Evolutionary conservation across 2,888 invertebrate species (phyloP).

Genomic region (Tridacna gigas): DNA sequence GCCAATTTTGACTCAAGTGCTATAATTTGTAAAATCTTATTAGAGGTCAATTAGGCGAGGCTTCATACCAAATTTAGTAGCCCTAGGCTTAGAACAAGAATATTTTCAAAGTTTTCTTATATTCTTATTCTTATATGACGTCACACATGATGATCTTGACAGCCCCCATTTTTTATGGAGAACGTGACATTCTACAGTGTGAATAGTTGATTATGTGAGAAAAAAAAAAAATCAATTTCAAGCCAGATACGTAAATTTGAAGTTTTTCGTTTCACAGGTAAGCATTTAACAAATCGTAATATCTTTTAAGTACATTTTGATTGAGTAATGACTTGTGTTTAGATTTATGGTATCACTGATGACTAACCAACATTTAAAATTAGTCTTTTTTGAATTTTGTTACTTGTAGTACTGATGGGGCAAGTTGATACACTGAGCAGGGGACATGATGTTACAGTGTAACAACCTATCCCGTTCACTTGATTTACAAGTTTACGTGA

Average conservation of each 20-base stretch:
- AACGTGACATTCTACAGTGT: neutral
- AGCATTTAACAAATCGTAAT: neutral
- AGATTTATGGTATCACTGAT: neutral
- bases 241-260: neutral
- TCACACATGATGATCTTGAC: neutral
- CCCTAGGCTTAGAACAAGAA: too few species aligned
- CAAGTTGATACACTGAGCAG: slow-evolving; percentile 40
- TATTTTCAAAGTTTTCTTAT: too few species aligned
- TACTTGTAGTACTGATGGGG: slow-evolving; percentile 29
- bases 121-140: neutral
- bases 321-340: slow-evolving; percentile 24
- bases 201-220: neutral
- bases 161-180: neutral
- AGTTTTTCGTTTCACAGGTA: neutral
- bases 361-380: slow-evolving; percentile 11
- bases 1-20: too few species aligned
- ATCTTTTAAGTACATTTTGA: slow-evolving; percentile 25
- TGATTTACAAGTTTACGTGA: slow-evolving; percentile 10
- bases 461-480: slow-evolving; percentile 36
- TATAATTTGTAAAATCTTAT: too few species aligned
- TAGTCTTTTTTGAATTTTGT: slow-evolving; percentile 21
- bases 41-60: too few species aligned
- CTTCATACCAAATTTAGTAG: too few species aligned
- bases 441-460: slow-evolving; percentile 35
- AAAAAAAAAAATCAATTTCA: neutral